Percentiles rank a stretch among this genome's conserved stretches.
These are phyloP conservation scores for Helogale parvula DNA, from an alignment of 2,113 vertebrate genomes.

Conservation along the genomic window DNA sequence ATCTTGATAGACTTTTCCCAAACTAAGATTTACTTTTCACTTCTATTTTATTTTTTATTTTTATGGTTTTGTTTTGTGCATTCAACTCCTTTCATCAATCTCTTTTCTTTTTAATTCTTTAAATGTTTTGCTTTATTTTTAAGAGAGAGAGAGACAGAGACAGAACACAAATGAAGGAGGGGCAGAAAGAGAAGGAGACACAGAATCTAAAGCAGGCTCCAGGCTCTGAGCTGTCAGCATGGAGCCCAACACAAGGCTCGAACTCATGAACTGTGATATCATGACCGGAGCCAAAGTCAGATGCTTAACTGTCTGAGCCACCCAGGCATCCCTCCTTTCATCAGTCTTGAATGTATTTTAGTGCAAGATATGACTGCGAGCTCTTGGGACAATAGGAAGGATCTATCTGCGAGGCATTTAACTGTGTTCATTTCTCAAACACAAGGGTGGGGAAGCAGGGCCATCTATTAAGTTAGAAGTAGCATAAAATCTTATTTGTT, in stretches of 20 bases:
- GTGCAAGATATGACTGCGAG: background rate
- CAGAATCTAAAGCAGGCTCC: too few species aligned
- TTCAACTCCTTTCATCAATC: background rate
- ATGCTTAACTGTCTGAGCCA: too few species aligned
- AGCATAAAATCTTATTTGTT: background rate
- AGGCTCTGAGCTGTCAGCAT: too few species aligned
- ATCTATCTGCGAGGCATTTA: background rate
- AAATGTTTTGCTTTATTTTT: too few species aligned
- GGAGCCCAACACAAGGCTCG: too few species aligned
- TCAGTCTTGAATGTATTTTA: background rate
- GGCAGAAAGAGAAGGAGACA: too few species aligned
- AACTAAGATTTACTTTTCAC: background rate
- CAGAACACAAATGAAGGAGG: too few species aligned
- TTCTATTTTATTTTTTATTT: background rate
- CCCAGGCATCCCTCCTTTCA: background rate
- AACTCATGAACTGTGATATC: too few species aligned
- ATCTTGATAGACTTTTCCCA: background rate
- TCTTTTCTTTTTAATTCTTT: background rate
- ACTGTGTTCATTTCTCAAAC: slow-evolving; percentile 16
- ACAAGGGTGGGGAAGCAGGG: background rate
- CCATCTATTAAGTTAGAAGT: background rate
- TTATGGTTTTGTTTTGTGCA: background rate
- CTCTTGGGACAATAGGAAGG: background rate
- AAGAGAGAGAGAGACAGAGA: too few species aligned
- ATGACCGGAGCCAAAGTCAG: too few species aligned